A percentile compares a stretch with the other conserved stretches of the same genome.
Evolutionary conservation across 2,797 vertebrate genomes (phyloP).

Genomic region (Scolopax bukidnonensis): DNA sequence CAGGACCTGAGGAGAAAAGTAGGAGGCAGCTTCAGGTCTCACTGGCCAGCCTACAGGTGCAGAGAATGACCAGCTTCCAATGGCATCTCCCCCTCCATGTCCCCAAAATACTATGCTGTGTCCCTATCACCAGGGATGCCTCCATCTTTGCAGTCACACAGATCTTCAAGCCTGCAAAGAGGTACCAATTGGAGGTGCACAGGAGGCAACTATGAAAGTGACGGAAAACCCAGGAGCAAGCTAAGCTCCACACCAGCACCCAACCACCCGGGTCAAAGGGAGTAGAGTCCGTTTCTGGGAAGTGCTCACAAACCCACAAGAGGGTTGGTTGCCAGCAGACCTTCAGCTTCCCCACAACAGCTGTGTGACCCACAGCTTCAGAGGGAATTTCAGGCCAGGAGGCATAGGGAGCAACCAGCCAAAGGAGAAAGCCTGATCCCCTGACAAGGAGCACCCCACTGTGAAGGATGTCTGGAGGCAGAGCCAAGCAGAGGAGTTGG

Average conservation of each 20-base stretch:
- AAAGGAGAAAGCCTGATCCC: neutral
- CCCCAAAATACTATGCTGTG: neutral
- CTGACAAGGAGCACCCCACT: neutral
- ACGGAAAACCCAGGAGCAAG: neutral
- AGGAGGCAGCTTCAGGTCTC: neutral
- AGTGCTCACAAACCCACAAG: neutral
- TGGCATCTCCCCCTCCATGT: neutral
- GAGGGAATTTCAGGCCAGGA: neutral
- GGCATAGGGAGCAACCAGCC: neutral
- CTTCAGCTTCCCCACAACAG: neutral
- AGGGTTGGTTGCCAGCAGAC: neutral
- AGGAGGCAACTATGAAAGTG: neutral
- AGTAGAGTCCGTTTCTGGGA: neutral
- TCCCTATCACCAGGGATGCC: fast-evolving
- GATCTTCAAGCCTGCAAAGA: neutral
- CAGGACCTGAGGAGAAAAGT: constrained; percentile 73
- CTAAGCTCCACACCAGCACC: neutral
- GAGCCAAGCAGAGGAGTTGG: neutral
- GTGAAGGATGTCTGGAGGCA: neutral
- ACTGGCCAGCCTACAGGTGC: neutral
- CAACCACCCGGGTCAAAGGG: neutral
- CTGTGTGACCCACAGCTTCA: neutral
- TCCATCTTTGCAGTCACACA: neutral
- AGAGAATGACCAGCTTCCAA: neutral
- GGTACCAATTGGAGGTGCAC: neutral